Conservation (phyloP, 2,797 vertebrate species). For the Anomalospiza imberbis region DNA sequence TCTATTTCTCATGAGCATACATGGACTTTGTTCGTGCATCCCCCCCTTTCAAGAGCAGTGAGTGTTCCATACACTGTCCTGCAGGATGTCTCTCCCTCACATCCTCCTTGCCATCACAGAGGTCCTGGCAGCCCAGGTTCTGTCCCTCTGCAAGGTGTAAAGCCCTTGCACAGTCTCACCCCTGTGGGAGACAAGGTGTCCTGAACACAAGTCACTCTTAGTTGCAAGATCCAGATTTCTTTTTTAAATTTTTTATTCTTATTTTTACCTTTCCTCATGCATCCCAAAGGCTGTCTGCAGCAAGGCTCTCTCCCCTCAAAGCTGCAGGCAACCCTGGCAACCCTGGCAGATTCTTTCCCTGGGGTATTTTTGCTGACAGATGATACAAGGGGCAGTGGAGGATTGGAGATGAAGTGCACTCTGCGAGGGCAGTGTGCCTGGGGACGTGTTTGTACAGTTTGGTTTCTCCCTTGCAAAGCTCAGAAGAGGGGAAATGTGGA, state of each 20-base stretch:
- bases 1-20: neutral
- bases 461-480: neutral
- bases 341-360: neutral
- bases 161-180: neutral
- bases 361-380: neutral
- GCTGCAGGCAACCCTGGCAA: neutral
- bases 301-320: neutral
- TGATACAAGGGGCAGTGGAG: neutral
- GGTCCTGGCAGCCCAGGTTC: neutral
- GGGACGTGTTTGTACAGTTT: fast-evolving
- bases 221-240: neutral
- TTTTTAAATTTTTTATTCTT: neutral
- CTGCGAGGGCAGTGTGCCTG: fast-evolving
- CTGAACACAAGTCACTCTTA: neutral
- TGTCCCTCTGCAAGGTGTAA: neutral
- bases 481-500: neutral
- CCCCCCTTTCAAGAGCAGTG: neutral
- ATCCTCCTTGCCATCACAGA: neutral
- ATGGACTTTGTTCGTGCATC: neutral
- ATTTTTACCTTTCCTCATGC: neutral
- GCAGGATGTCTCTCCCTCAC: neutral
- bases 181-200: too few relatives aligned
- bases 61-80: neutral
- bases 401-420: neutral
- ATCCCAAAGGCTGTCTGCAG: neutral